Base-by-base conservation (phyloP, 1,140 invertebrate species). In the Ganaspis sp. region DNA sequence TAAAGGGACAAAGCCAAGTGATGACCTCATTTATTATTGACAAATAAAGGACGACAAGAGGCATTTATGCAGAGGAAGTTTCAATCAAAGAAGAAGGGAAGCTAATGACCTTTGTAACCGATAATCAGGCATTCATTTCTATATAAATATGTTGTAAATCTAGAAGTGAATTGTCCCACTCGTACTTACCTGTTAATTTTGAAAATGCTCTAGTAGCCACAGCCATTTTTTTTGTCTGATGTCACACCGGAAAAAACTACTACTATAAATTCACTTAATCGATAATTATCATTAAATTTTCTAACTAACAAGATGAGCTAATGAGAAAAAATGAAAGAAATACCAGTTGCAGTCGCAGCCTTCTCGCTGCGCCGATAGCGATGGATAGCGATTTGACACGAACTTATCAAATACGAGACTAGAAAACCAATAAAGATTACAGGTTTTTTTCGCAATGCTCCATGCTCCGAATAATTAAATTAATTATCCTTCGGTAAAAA, bases 201-300 rank as follows among this genome's bases (percentile, higher is more conserved):
- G 89, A 87, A 80, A 91, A 86, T 78, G 86, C 86, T 76, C 88
- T 91, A 73, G 85, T 85, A 86, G 87, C 90, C 76, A 90, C 89
- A 87, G 90, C 90, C 90, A 91, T 91, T 82, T 87, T 89, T 78
- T 49, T 49, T 49, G 45, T 49, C 17, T n/a, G 79, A 76, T 70
- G 71, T 80, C 77, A 75, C 75, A 42, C 42, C 15, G 11, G 74
- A 42, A 77, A 73, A 64, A 79, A 72, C 54, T 75, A 78, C 81
- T 78, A 40, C 73, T 81, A 69, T 80, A 83, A 81, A 79, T 81
- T 77, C 69, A 80, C 80, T 49, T 84, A 86, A 82, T 77, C 75
- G 42, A 72, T 76, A 80, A 84, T 80, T 81, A 88, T 86, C 86
- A 89, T 79, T 87, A 87, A 82, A 85, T 72, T n/a, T 72, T 77